phyloP scores from a whole-genome alignment of 2,113 vertebrate species.

The Raja brachyura region DNA sequence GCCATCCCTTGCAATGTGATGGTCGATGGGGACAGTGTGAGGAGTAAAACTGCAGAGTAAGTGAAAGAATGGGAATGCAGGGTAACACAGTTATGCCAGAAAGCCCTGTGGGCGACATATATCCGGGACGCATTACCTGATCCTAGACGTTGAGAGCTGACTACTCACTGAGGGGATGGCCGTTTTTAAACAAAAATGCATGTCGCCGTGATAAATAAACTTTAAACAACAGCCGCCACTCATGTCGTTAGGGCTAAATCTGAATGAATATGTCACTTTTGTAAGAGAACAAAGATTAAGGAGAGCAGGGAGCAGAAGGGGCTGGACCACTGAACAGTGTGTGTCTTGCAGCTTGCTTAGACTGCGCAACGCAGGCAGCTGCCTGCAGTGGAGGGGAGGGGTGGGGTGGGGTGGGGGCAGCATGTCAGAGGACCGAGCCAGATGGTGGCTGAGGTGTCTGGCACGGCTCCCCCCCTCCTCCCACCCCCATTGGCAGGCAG shows the following conservation, averaged over 20 bases:
- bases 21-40: too few relatives aligned
- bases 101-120: too few relatives aligned
- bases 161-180: background rate
- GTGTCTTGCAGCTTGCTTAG: background rate
- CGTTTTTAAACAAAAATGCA: background rate
- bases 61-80: too few relatives aligned
- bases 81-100: too few relatives aligned
- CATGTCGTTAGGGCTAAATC: background rate
- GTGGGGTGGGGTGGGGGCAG: background rate
- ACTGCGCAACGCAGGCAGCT: background rate
- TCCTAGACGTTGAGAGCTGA: background rate
- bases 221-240: background rate
- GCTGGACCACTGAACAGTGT: background rate
- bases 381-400: background rate
- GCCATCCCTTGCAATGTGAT: too few relatives aligned
- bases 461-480: background rate
- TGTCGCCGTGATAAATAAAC: background rate
- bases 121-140: background rate
- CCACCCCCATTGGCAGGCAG: conserved; percentile 75
- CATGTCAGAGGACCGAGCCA: background rate
- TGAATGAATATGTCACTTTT: background rate
- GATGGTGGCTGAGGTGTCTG: background rate
- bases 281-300: background rate
- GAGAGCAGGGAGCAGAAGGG: background rate
- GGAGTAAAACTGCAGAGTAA: too few relatives aligned